These are phyloP conservation scores for Dendrolimus kikuchii DNA, from an alignment of 1,140 invertebrate species.

Conservation along the genomic window DNA sequence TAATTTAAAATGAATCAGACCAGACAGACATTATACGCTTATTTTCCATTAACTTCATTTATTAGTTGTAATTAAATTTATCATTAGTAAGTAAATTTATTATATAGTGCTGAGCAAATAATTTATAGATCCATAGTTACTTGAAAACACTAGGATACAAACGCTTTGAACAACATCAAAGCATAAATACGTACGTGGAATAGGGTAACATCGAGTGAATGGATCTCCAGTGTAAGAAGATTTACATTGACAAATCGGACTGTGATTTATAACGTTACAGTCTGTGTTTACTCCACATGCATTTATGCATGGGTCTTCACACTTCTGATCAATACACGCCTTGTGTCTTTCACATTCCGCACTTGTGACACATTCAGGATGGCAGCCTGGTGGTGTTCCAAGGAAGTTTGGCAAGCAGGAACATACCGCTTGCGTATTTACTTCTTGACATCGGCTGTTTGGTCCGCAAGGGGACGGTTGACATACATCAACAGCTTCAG, in stretches of 20 bases:
- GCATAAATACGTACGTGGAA: conserved; percentile 69
- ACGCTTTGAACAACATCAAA: too few species aligned
- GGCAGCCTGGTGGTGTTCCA: conserved; percentile 76
- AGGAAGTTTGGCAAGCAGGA: conserved; percentile 76
- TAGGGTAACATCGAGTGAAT: conserved; percentile 76
- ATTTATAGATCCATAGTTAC: too few species aligned
- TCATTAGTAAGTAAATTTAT: too few species aligned
- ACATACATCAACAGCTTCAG: conserved; percentile 70
- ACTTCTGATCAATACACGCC: conserved; percentile 79
- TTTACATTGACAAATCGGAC: conserved; percentile 81
- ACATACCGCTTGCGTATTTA: conserved; percentile 75
- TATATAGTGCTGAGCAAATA: too few species aligned
- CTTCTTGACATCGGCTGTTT: conserved; percentile 76
- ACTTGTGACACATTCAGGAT: conserved; percentile 77
- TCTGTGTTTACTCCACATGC: conserved; percentile 78
- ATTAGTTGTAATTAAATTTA: too few species aligned
- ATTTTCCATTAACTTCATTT: too few species aligned
- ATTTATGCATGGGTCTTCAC: conserved; percentile 77
- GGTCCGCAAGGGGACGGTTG: conserved; percentile 78
- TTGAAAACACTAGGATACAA: too few species aligned
- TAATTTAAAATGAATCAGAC: background rate
- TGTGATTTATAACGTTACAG: conserved; percentile 80
- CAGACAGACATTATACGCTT: too few species aligned
- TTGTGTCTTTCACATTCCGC: conserved; percentile 77
- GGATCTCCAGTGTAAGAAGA: conserved; percentile 82